Percentiles rank a stretch among this genome's conserved stretches.
These are phyloP conservation scores for Dasyornis broadbenti DNA, from an alignment of 2,113 vertebrate species.

Conservation along the genomic window DNA sequence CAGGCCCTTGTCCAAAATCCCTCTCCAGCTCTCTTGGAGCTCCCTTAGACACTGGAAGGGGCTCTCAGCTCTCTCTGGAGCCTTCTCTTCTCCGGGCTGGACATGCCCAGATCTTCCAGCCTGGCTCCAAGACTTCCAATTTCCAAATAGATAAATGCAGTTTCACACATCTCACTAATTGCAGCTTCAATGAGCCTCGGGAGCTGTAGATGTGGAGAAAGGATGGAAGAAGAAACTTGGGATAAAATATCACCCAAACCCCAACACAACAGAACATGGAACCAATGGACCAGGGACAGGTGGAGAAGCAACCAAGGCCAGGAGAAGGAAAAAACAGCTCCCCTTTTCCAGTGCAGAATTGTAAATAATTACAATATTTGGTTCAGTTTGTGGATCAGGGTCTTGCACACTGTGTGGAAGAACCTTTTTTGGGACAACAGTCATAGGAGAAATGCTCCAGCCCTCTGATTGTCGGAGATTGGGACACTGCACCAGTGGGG, in stretches of 20 bases:
- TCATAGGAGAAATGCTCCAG: neutral
- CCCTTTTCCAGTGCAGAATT: neutral
- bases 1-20: neutral
- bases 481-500: too few species aligned
- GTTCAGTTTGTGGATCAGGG: neutral
- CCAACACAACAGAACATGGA: neutral
- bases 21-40: neutral
- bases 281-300: neutral
- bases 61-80: neutral
- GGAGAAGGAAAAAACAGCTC: neutral
- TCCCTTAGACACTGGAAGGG: neutral
- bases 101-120: neutral
- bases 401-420: neutral
- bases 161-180: fast-evolving
- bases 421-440: neutral
- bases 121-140: neutral
- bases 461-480: neutral
- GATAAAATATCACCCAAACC: neutral
- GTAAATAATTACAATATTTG: neutral
- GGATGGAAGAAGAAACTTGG: neutral
- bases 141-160: neutral
- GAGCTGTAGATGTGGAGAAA: neutral
- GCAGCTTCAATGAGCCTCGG: neutral
- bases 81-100: neutral
- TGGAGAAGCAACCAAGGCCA: neutral